Base-by-base conservation (phyloP, 2,113 vertebrate species). In the Calyptomena viridis region DNA sequence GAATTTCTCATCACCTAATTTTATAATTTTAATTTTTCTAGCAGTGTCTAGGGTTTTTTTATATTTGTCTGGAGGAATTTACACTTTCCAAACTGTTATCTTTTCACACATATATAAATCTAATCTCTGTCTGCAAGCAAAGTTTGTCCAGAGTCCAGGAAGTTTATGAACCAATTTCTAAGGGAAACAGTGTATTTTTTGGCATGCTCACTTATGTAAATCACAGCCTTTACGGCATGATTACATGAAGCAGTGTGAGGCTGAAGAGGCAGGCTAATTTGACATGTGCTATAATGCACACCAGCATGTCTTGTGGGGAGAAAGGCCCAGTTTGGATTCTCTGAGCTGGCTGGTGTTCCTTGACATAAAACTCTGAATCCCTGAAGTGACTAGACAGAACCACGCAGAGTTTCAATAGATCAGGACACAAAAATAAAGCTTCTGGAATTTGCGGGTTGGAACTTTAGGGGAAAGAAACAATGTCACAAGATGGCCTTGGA, bases 231-330 rank as follows among this genome's bases (percentile, higher is more conserved):
- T 28, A 44, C n/a, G n/a, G n/a, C n/a, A n/a, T n/a, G n/a, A n/a
- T n/a, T 72, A n/a, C 24, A 18, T 27, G 49, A 64, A 52, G 9
- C 0, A 0, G 25, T 0, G 0, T 6, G 33, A 46, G 42, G 33
- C n/a, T 46, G 33, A 77, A 82, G 55, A 84, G 6, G 31, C 14
- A 64, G 6, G 8, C 12, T 47, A 40, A 22, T 49, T 47, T 85
- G 20, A 40, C 42, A 19, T 6, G 5, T 23, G 16, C 40, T 52
- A 8, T 12, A 79, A 52, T 0, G 2, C 8, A 55, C 6, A 82
- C 1, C 21, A 73, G 30, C 8, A 46, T 5, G 18, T 31, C 40
- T 46, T 44, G 5, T 1, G 0, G 33, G 9, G 12, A 66, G 16
- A 52, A 71, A 58, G 25, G 19, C 14, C n/a, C 13, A 13, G 31